These are phyloP conservation scores for Enteromius unitaeniatus DNA, from an alignment of 2,797 vertebrate genomes.

Conservation along the genomic window DNA sequence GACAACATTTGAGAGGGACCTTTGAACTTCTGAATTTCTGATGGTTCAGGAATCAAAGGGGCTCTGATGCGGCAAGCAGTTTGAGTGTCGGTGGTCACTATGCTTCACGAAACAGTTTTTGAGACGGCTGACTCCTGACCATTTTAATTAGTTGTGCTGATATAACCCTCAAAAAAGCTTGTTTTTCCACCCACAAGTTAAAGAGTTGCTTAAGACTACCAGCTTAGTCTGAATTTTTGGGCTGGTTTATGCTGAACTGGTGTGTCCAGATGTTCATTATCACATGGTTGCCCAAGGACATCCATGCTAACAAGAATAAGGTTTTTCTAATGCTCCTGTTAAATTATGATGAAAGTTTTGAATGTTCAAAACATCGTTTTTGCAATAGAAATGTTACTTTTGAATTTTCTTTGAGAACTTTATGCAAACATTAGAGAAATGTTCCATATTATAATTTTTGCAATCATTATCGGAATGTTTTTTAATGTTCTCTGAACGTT, in stretches of 20 bases:
- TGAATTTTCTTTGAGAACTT: no score
- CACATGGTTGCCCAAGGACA: not conserved
- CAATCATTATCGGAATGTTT: no score
- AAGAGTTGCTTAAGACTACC: not conserved
- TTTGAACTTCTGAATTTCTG: constrained; percentile 6
- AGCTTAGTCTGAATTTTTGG: no score
- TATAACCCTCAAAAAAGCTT: not conserved
- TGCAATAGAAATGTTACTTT: no score
- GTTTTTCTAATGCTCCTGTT: no score
- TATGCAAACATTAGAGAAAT: no score
- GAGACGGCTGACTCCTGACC: not conserved
- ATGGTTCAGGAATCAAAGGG: constrained; percentile 16
- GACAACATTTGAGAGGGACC: not conserved
- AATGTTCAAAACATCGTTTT: not conserved
- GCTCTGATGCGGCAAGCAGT: not conserved
- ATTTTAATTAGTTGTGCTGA: not conserved
- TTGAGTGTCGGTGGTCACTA: not conserved
- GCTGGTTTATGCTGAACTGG: not conserved
- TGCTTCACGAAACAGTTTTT: not conserved
- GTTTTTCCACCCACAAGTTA: not conserved
- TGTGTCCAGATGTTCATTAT: not conserved
- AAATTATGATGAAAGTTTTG: no score
- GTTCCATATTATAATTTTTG: no score
- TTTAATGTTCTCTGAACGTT: no score
- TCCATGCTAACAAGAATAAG: not conserved